Evolutionary conservation across 2,113 vertebrate species (phyloP), one percentile per base, ranked within the genome.

Genomic region (Pseudorhombus dupliciocellatus): DNA sequence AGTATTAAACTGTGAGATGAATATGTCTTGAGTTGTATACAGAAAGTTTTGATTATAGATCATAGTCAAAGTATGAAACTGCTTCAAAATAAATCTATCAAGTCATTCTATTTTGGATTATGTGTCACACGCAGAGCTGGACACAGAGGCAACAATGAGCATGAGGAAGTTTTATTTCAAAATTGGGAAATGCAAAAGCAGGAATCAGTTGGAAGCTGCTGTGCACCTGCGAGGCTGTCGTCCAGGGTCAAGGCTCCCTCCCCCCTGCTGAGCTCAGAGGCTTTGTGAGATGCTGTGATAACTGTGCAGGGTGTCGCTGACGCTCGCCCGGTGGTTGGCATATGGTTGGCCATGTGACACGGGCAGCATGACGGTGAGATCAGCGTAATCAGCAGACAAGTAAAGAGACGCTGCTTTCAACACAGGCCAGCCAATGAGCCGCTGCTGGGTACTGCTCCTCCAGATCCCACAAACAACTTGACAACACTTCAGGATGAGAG

Each of bases 361-460:
- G 7, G 52, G 37, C 81, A 73, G 86, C 78, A 55, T 71, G 88
- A 78, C 67, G 53, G 79, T 91, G 87, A 90, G 82, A 79, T 92
- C 91, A 90, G 90, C 79, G 28, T 87, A 83, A 84, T 81, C 53
- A 81, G 79, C 62, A 73, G 48, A 61, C 78, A 81, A 67, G 77
- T 18, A 65, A 89, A 87, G 83, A 83, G 72, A 75, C 71, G 34
- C 56, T 75, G 52, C 64, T 73, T 77, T 85, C 66, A 80, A 80
- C 55, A 80, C 67, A 40, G 15, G 42, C 22, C 31, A 25, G 34
- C 31, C 11, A 14, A 82, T 86, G 68, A 85, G 77, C 78, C 59
- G 58, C 50, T 58, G 2, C 53, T 72, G 65, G 65, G 70, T 68
- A 64, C 65, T 61, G 71, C 31, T 28, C 67, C 48, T 24, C 53